These are phyloP conservation scores for Rapana venosa DNA, from an alignment of 2,888 invertebrate genomes.

Conservation along the genomic window DNA sequence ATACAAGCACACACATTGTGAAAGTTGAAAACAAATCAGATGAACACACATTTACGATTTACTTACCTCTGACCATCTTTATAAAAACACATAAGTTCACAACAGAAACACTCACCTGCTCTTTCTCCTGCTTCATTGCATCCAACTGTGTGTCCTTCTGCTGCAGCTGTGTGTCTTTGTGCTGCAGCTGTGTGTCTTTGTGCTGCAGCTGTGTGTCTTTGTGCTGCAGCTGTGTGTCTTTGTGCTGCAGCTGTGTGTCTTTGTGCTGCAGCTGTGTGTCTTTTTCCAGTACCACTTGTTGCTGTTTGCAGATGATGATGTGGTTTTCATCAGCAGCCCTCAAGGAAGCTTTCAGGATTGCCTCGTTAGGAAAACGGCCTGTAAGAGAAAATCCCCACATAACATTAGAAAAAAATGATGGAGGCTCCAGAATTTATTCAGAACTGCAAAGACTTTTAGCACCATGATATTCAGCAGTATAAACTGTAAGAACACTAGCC, in stretches of 20 bases:
- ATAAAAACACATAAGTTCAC: too few relatives aligned
- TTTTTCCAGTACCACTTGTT: constrained; percentile 38
- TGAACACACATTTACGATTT: too few relatives aligned
- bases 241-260: constrained; percentile 14
- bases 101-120: too few relatives aligned
- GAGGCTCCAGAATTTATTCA: too few relatives aligned
- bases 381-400: not conserved
- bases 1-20: too few relatives aligned
- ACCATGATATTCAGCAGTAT: too few relatives aligned
- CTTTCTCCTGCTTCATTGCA: too few relatives aligned
- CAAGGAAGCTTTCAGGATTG: constrained; percentile 47
- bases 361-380: constrained; percentile 49
- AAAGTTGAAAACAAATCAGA: too few relatives aligned
- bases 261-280: not conserved
- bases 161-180: constrained; percentile 27
- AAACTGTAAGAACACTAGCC: too few relatives aligned
- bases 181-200: constrained; percentile 21
- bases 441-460: too few relatives aligned
- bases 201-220: constrained; percentile 28
- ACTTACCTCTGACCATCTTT: too few relatives aligned
- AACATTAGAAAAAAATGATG: too few relatives aligned
- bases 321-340: constrained; percentile 50
- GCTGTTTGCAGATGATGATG: constrained; percentile 45
- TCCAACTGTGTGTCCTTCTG: constrained; percentile 12
- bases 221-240: constrained; percentile 29